phyloP scores from a whole-genome alignment of 1,140 invertebrate species.

The Neodiprion fabricii region DNA sequence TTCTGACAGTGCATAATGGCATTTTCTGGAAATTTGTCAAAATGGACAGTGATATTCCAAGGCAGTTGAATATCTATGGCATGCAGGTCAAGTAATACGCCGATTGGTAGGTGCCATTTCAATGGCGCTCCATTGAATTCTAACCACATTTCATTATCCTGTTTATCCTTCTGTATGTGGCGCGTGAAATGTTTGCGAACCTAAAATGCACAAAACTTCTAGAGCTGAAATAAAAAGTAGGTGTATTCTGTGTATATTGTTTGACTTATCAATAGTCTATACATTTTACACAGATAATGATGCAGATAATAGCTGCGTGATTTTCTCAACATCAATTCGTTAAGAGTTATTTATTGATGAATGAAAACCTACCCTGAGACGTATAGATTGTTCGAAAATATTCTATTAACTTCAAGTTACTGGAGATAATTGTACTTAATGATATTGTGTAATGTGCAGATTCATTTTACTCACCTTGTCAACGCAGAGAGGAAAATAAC shows the following conservation, averaged over 20 bases:
- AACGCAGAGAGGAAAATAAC: constrained; percentile 95
- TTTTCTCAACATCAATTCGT: no score
- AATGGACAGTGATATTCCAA: constrained; percentile 95
- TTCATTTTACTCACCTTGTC: constrained; percentile 78
- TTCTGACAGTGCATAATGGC: constrained; percentile 78
- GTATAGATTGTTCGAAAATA: background rate
- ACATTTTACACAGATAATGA: no score
- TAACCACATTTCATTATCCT: constrained; percentile 92
- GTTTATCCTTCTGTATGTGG: constrained; percentile 81
- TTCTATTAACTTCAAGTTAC: background rate
- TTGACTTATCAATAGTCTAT: background rate
- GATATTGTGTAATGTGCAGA: background rate
- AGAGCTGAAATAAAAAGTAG: constrained; percentile 22
- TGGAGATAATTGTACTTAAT: background rate
- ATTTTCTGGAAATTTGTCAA: constrained; percentile 88
- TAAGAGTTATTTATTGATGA: constrained; percentile 10
- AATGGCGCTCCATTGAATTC: constrained; percentile 92
- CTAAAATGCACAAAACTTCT: constrained; percentile 57
- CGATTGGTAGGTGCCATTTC: constrained; percentile 97
- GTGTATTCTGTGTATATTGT: background rate
- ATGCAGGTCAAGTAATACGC: constrained; percentile 89
- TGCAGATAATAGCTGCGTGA: no score
- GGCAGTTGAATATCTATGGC: constrained; percentile 79
- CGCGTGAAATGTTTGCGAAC: constrained; percentile 89
- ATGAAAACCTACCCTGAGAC: constrained; percentile 13